These are phyloP conservation scores for Potamarius usumacintae DNA, from an alignment of 2,113 vertebrate genomes.

Conservation along the genomic window DNA sequence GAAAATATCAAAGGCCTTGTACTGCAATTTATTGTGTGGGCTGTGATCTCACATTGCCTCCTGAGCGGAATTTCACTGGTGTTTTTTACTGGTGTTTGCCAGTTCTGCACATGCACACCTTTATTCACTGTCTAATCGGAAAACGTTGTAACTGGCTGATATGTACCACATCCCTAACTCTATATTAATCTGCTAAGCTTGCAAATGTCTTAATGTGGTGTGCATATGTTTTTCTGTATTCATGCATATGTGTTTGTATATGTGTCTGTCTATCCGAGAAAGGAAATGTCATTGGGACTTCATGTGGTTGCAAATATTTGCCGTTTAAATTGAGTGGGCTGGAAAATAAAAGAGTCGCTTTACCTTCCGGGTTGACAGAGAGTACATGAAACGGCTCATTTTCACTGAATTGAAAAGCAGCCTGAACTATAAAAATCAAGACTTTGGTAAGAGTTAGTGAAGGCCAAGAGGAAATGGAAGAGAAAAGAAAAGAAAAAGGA, in stretches of 20 bases:
- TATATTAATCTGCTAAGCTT: conserved; percentile 1
- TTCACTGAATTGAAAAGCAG: conserved; percentile 12
- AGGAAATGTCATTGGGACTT: conserved; percentile 13
- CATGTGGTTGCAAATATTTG: conserved; percentile 22
- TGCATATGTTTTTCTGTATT: conserved; percentile 10
- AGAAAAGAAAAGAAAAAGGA: neutral
- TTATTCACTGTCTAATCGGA: neutral
- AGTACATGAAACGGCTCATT: conserved; percentile 6
- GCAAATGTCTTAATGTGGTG: neutral
- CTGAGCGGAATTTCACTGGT: conserved; percentile 33
- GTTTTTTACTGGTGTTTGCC: conserved; percentile 35
- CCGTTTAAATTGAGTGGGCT: conserved; percentile 27
- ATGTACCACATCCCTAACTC: conserved; percentile 2
- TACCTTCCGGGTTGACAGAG: conserved; percentile 30
- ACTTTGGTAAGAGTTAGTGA: neutral
- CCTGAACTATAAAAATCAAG: neutral
- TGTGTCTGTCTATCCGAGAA: neutral
- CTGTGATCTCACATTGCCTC: conserved; percentile 38
- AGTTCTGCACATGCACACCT: conserved; percentile 23
- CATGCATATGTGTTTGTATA: neutral
- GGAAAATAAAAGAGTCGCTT: conserved; percentile 24
- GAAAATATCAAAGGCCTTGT: conserved; percentile 40
- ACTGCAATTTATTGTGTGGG: conserved; percentile 44
- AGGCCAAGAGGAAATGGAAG: neutral
- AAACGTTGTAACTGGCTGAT: neutral